Evolutionary conservation across 1,140 invertebrate species (phyloP).

Genomic region (Phthorimaea operculella): DNA sequence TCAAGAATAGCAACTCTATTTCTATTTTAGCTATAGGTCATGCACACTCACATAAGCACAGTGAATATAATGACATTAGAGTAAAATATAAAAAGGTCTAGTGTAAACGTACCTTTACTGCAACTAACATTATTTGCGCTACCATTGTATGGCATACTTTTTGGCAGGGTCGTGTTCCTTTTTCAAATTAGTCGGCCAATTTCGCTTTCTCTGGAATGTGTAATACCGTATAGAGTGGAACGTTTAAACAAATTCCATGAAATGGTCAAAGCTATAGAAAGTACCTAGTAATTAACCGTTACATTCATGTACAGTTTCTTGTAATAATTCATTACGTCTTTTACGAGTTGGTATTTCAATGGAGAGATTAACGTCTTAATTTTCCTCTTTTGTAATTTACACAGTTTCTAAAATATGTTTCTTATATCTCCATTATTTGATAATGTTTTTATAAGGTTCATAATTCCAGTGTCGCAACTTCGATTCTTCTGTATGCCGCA

Average conservation of each 20-base stretch:
- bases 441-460: too few relatives aligned
- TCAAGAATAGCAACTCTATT: too few relatives aligned
- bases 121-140: too few relatives aligned
- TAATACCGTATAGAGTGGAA: slow-evolving; percentile 17
- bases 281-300: too few relatives aligned
- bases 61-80: too few relatives aligned
- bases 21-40: too few relatives aligned
- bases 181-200: slow-evolving; percentile 30
- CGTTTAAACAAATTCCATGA: slow-evolving; percentile 14
- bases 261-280: background rate
- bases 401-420: background rate
- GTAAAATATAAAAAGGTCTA: too few relatives aligned
- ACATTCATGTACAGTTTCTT: too few relatives aligned
- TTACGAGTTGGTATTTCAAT: background rate
- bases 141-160: slow-evolving; percentile 6
- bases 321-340: background rate
- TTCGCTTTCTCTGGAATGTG: slow-evolving; percentile 48
- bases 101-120: too few relatives aligned
- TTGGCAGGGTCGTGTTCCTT: slow-evolving; percentile 18
- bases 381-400: background rate
- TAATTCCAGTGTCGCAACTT: slow-evolving; percentile 13
- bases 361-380: background rate
- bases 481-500: slow-evolving; percentile 8
- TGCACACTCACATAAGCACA: too few relatives aligned
- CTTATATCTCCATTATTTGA: too few relatives aligned